Evolutionary conservation across 1,140 invertebrate species (phyloP).

Genomic region (Drosophila arizonae): DNA sequence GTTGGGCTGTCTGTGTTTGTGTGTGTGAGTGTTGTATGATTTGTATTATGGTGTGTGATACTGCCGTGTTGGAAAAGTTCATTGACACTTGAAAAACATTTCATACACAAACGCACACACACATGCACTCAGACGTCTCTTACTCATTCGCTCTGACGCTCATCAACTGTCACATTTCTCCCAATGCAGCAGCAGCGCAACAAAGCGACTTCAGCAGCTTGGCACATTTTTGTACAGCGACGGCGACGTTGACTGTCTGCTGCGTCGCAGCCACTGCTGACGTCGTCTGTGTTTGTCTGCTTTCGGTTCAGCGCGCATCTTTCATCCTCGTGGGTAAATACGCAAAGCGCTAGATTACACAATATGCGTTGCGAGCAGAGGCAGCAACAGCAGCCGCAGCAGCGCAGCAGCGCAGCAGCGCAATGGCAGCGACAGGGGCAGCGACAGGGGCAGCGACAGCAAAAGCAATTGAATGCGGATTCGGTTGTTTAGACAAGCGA

Average conservation of each 20-base stretch:
- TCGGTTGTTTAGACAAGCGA: constrained; percentile 7
- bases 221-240: constrained; percentile 65
- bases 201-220: constrained; percentile 52
- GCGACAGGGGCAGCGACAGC: constrained; percentile 12
- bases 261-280: constrained; percentile 28
- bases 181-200: constrained; percentile 52
- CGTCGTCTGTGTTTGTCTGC: constrained; percentile 69
- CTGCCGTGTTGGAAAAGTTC: constrained; percentile 78
- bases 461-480: constrained; percentile 23
- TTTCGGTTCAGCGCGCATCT: constrained; percentile 76
- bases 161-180: constrained; percentile 81
- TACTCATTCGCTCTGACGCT: constrained; percentile 74
- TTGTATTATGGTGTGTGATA: constrained; percentile 66
- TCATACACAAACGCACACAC: constrained; percentile 61
- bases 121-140: constrained; percentile 46
- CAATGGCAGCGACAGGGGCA: constrained; percentile 38
- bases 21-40: constrained; percentile 46
- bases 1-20: constrained; percentile 35
- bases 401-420: constrained; percentile 1
- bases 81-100: constrained; percentile 82
- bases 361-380: constrained; percentile 40
- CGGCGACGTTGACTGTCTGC: constrained; percentile 40
- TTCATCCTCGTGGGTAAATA: constrained; percentile 81
- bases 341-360: constrained; percentile 78
- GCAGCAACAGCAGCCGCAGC: background rate